Conservation (phyloP, 2,888 invertebrate species). For the Sarcophaga carnaria region DNA sequence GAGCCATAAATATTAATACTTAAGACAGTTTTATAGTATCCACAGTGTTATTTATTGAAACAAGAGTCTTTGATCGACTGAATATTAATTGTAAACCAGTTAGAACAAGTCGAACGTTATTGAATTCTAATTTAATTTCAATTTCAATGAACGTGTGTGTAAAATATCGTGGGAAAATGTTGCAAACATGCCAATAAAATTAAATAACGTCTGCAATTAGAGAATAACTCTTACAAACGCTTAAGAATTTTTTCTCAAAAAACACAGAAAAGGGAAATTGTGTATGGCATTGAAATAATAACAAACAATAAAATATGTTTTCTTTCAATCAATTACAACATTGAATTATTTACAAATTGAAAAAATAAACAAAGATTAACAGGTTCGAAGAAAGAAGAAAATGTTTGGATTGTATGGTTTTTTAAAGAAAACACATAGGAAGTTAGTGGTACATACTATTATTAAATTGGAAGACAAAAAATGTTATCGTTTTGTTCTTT, state of each 20-base stretch:
- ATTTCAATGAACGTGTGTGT: conserved; percentile 11
- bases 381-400: no score
- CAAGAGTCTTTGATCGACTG: neutral
- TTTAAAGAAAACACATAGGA: neutral
- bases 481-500: no score
- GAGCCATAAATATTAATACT: neutral
- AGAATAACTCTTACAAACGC: neutral
- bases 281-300: neutral
- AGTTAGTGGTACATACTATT: neutral
- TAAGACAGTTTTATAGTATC: neutral
- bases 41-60: neutral
- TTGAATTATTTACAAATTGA: neutral
- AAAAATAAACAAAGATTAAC: no score
- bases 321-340: neutral
- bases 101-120: neutral
- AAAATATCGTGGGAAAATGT: conserved; percentile 16
- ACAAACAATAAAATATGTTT: no score
- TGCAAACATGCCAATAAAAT: conserved; percentile 24
- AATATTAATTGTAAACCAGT: neutral
- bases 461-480: no score
- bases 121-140: conserved; percentile 6
- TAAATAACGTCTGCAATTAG: conserved; percentile 17
- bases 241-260: neutral
- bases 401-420: neutral
- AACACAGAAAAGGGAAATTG: conserved; percentile 26